These are phyloP conservation scores for Phymorhynchus buccinoides DNA, from an alignment of 1,140 invertebrate species.

Conservation along the genomic window DNA sequence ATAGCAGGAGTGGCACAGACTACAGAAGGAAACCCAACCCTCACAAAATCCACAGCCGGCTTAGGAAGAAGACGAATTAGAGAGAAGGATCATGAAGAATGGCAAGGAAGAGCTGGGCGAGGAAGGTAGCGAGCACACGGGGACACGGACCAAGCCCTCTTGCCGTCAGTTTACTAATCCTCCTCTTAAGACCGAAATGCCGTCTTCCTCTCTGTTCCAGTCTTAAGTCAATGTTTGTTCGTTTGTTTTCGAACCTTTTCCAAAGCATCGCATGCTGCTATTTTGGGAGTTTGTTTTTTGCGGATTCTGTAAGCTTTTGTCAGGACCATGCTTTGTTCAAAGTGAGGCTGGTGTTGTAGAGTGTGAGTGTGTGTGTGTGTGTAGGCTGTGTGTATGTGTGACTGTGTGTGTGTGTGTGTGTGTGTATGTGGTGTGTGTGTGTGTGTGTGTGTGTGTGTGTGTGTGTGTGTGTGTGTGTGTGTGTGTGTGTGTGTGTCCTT, in stretches of 20 bases:
- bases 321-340: neutral
- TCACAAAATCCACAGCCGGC: neutral
- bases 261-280: neutral
- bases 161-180: neutral
- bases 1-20: neutral
- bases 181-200: neutral
- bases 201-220: neutral
- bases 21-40: neutral
- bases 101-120: neutral
- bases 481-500: too few relatives aligned
- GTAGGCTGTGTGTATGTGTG: neutral
- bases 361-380: neutral
- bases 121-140: neutral
- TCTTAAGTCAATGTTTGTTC: neutral
- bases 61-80: neutral
- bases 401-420: neutral
- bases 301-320: too few relatives aligned
- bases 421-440: neutral
- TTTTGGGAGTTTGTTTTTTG: neutral
- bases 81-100: neutral
- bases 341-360: neutral
- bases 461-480: neutral
- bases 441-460: neutral
- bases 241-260: neutral
- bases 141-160: neutral